These are phyloP conservation scores for Andrena camellia DNA, from an alignment of 2,888 invertebrate genomes.

Conservation along the genomic window DNA sequence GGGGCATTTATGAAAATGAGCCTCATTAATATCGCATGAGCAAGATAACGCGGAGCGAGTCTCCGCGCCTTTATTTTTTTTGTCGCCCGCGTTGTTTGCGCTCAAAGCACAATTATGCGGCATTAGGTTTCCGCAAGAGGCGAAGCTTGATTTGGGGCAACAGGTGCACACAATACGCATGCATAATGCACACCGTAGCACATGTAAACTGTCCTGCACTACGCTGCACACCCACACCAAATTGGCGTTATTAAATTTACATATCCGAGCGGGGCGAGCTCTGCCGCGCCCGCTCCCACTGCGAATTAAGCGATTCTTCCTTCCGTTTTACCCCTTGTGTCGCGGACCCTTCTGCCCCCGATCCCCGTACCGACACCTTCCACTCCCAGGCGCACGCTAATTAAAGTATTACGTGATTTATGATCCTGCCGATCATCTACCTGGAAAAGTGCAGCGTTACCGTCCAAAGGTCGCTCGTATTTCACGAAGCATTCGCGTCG, in stretches of 20 bases:
- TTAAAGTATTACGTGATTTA: conserved; percentile 63
- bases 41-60: conserved; percentile 61
- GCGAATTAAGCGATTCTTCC: conserved; percentile 75
- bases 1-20: conserved; percentile 68
- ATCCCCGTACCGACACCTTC: conserved; percentile 24
- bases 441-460: conserved; percentile 15
- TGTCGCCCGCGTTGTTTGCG: conserved; percentile 63
- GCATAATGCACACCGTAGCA: conserved; percentile 79
- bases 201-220: conserved; percentile 73
- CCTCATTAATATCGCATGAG: conserved; percentile 71
- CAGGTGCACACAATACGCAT: conserved; percentile 84
- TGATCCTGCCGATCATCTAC: conserved; percentile 5
- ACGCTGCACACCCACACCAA: conserved; percentile 68
- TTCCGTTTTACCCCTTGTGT: conserved; percentile 54
- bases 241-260: conserved; percentile 80
- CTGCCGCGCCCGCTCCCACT: conserved; percentile 26
- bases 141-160: conserved; percentile 82
- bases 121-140: conserved; percentile 73
- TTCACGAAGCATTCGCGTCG: background rate
- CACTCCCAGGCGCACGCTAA: conserved; percentile 29
- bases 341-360: background rate
- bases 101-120: conserved; percentile 75
- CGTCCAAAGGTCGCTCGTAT: conserved; percentile 3
- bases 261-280: conserved; percentile 69
- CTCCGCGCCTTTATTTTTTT: conserved; percentile 27